Evolutionary conservation across 2,113 vertebrate species (phyloP).

Genomic region (Cheilinus undulatus): DNA sequence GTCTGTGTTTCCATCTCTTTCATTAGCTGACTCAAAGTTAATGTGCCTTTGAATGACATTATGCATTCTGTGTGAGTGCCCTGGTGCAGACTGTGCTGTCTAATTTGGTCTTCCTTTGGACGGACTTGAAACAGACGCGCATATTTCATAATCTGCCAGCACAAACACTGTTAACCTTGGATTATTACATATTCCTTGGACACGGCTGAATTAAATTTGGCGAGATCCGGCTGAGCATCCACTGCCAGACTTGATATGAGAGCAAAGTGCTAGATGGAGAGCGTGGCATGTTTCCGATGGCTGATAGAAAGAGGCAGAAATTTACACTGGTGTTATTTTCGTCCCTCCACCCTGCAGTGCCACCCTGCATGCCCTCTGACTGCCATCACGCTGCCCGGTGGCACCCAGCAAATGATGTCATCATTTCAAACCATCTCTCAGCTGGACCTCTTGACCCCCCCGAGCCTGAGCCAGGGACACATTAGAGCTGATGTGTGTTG

Average conservation of each 20-base stretch:
- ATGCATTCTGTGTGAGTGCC: conserved; percentile 44
- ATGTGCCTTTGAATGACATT: conserved; percentile 66
- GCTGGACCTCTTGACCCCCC: conserved; percentile 58
- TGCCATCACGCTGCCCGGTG: conserved; percentile 48
- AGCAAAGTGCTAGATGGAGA: conserved; percentile 9
- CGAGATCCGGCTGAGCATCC: conserved; percentile 18
- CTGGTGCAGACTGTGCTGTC: not conserved
- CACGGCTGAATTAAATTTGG: not conserved
- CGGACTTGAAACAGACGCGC: conserved; percentile 41
- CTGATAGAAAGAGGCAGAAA: conserved; percentile 14
- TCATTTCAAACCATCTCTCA: conserved; percentile 60
- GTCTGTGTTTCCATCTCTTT: conserved; percentile 46
- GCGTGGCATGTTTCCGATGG: not conserved
- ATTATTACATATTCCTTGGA: conserved; percentile 23
- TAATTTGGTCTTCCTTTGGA: conserved; percentile 49
- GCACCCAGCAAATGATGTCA: conserved; percentile 67
- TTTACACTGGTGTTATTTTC: conserved; percentile 65
- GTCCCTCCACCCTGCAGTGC: conserved; percentile 49
- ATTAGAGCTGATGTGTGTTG: conserved; percentile 41
- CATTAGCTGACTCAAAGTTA: conserved; percentile 68
- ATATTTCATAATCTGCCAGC: conserved; percentile 34
- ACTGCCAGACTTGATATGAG: conserved; percentile 7
- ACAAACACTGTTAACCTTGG: conserved; percentile 56
- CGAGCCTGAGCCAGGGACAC: conserved; percentile 24
- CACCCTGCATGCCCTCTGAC: conserved; percentile 55